These are phyloP conservation scores for Siniperca chuatsi DNA, from an alignment of 2,113 vertebrate genomes.

Conservation along the genomic window DNA sequence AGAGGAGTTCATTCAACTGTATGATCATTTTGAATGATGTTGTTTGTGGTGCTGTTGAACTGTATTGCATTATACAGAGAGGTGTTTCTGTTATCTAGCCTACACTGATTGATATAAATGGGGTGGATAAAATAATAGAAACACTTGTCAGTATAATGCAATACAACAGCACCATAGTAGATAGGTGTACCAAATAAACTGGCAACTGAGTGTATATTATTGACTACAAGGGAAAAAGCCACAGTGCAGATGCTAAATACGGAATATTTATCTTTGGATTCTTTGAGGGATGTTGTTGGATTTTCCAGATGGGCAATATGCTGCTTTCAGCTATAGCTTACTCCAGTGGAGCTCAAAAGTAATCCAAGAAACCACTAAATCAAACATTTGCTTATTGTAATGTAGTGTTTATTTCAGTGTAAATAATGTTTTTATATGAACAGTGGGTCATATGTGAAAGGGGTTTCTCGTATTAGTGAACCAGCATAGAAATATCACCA, in stretches of 20 bases:
- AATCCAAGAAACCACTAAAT: neutral
- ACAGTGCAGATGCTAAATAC: neutral
- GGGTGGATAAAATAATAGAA: neutral
- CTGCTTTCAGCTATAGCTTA: neutral
- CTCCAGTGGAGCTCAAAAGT: neutral
- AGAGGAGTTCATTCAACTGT: no score
- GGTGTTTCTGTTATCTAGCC: neutral
- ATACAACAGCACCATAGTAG: neutral
- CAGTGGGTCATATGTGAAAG: neutral
- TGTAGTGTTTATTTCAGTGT: neutral
- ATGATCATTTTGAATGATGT: no score
- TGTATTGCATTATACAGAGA: no score
- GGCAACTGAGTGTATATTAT: neutral
- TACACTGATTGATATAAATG: neutral
- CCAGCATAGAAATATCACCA: neutral
- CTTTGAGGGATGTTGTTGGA: neutral
- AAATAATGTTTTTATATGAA: neutral
- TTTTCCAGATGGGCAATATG: conserved; percentile 2
- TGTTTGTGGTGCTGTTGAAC: no score
- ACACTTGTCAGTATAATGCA: neutral
- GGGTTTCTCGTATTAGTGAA: neutral
- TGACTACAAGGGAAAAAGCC: neutral
- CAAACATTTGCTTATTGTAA: neutral
- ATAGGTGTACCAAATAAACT: neutral
- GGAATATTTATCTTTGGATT: neutral